phyloP scores from a whole-genome alignment of 2,113 vertebrate species.

The Bufo gargarizans region DNA sequence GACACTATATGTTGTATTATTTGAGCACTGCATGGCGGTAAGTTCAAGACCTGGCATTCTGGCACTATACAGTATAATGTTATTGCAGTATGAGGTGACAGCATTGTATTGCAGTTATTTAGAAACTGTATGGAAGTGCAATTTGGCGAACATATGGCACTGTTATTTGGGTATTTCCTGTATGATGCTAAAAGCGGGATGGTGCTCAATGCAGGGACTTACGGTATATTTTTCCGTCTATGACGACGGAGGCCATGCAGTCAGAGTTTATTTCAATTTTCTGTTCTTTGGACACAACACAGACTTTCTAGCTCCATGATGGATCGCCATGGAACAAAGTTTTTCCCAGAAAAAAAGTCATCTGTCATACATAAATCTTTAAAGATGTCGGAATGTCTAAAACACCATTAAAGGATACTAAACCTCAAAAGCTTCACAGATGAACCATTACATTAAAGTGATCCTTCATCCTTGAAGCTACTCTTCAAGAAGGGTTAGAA shows the following conservation, averaged over 20 bases:
- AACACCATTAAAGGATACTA: neutral
- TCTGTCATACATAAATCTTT: conserved; percentile 12
- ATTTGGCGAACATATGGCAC: no score
- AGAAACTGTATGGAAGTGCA: no score
- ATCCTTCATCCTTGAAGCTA: neutral
- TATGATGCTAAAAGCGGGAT: no score
- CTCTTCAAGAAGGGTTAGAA: neutral
- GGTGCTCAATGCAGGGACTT: neutral
- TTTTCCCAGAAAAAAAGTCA: neutral
- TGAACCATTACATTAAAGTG: neutral
- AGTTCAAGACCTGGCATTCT: no score
- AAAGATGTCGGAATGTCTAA: neutral
- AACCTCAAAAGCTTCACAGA: neutral
- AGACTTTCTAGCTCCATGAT: neutral
- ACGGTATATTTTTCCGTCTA: neutral
- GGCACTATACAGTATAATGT: no score
- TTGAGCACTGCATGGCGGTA: no score
- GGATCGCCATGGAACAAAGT: neutral
- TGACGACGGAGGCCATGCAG: neutral
- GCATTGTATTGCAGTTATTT: no score
- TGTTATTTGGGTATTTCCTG: no score
- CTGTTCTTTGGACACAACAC: neutral
- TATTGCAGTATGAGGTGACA: no score
- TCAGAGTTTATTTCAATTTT: neutral
- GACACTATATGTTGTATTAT: no score